phyloP scores from a whole-genome alignment of 2,888 invertebrate species.

The Callyntrura guangdongensis region DNA sequence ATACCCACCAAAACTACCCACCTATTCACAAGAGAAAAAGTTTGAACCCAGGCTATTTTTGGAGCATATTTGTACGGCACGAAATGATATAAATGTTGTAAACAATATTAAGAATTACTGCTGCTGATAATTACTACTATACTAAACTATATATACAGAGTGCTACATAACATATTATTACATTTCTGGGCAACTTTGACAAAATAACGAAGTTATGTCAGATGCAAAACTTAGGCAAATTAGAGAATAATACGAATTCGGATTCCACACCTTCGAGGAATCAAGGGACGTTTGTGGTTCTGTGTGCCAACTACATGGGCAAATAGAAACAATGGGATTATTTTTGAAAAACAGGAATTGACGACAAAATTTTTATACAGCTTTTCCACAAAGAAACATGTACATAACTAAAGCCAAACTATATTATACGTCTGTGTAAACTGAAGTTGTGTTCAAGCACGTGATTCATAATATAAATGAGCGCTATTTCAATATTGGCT shows the following conservation, averaged over 20 bases:
- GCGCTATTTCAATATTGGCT: no score
- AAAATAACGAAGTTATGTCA: slow-evolving; percentile 23
- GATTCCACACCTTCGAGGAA: background rate
- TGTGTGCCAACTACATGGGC: no score
- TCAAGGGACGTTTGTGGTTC: no score
- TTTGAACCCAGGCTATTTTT: slow-evolving; percentile 9
- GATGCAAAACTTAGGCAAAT: slow-evolving; percentile 24
- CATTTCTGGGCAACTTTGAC: slow-evolving; percentile 57
- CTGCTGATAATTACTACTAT: background rate
- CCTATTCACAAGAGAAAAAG: slow-evolving; percentile 17
- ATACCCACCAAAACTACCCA: background rate
- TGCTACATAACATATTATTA: slow-evolving; percentile 53
- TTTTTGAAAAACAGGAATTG: background rate
- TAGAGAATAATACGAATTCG: slow-evolving; percentile 33
- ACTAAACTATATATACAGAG: no score
- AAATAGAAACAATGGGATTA: no score
- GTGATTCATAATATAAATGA: no score
- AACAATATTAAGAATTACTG: slow-evolving; percentile 1
- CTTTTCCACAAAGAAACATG: background rate
- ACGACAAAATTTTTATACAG: background rate
- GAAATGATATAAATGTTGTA: slow-evolving; percentile 19
- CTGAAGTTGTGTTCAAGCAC: no score
- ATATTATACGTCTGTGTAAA: no score
- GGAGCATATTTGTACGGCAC: background rate
- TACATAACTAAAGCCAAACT: background rate